A percentile compares a stretch with the other conserved stretches of the same genome.
These are phyloP conservation scores for Lepus americanus DNA, from an alignment of 2,113 vertebrate species.

Conservation along the genomic window DNA sequence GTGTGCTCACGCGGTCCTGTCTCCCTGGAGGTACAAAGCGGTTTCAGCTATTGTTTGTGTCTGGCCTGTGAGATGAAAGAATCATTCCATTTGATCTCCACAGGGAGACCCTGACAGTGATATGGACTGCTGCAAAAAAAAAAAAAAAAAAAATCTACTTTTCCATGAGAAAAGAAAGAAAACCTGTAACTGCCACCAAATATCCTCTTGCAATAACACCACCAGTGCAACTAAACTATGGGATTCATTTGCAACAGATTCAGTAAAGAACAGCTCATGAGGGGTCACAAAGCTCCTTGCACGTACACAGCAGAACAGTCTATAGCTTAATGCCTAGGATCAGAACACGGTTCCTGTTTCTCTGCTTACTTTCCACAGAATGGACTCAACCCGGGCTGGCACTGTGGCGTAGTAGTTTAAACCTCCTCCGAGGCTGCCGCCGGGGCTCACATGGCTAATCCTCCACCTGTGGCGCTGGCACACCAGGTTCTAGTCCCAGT, in stretches of 20 bases:
- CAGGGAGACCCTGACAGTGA: not conserved
- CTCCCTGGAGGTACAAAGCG: not conserved
- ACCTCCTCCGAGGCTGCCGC: too few species aligned
- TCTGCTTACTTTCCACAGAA: not conserved
- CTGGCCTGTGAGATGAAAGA: not conserved
- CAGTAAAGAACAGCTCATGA: not conserved
- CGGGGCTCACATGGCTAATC: too few species aligned
- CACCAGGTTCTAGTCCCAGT: too few species aligned
- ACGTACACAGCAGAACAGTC: not conserved
- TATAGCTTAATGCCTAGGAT: not conserved
- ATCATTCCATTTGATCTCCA: not conserved
- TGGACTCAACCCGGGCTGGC: not conserved
- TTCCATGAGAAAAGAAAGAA: not conserved
- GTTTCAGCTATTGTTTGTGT: not conserved
- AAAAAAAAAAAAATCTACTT: not conserved
- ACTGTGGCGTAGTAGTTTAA: too few species aligned
- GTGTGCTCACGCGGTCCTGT: not conserved
- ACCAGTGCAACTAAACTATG: not conserved
- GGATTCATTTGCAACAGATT: not conserved
- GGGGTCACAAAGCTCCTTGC: not conserved
- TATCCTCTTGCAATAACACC: not conserved
- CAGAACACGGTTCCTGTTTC: not conserved
- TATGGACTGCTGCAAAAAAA: not conserved
- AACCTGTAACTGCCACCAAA: not conserved
- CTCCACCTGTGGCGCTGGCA: too few species aligned